phyloP scores from a whole-genome alignment of 2,113 vertebrate species.

The Gila orcuttii region DNA sequence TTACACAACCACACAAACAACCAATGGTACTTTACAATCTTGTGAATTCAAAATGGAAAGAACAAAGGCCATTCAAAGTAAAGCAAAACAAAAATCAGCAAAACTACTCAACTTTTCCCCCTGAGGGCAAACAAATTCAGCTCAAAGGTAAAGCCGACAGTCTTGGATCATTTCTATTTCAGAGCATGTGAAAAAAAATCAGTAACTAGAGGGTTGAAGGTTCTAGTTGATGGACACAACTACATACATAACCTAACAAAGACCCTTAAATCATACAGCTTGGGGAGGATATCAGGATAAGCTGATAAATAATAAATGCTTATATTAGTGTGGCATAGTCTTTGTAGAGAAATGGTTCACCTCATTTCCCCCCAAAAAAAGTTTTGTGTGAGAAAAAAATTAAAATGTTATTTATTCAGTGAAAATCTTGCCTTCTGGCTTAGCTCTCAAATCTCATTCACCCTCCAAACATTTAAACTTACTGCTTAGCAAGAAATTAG shows the following conservation, averaged over 20 bases:
- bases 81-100: background rate
- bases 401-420: background rate
- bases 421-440: conserved; percentile 1
- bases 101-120: background rate
- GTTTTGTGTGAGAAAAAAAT: background rate
- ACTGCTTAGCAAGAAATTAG: background rate
- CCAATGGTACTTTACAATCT: background rate
- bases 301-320: conserved; percentile 8
- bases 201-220: conserved; percentile 10
- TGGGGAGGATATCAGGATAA: background rate
- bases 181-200: conserved; percentile 5
- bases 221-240: background rate
- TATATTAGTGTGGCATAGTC: background rate
- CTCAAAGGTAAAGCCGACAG: background rate
- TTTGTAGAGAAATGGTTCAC: background rate
- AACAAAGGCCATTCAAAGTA: background rate
- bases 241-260: background rate
- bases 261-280: background rate
- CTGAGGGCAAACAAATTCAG: background rate
- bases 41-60: background rate
- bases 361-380: background rate
- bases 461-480: background rate
- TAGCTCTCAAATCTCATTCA: conserved; percentile 16
- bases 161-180: conserved; percentile 17
- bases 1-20: conserved; percentile 20